Evolutionary conservation across 2,113 vertebrate species (phyloP).

Genomic region (Mirounga angustirostris): DNA sequence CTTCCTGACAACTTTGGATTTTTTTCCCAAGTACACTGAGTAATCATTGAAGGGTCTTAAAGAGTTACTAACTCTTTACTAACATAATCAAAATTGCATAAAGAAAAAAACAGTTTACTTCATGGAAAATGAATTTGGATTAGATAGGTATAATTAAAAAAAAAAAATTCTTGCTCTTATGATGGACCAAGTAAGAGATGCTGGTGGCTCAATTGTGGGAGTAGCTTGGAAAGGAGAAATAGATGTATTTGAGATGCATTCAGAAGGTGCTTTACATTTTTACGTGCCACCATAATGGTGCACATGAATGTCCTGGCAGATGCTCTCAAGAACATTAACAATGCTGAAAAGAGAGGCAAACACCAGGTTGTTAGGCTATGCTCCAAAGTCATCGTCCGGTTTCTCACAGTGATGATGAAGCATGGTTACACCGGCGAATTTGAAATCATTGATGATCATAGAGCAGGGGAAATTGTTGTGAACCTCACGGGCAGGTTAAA

Average conservation of each 20-base stretch:
- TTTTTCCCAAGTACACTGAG: not conserved
- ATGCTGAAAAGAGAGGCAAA: not conserved
- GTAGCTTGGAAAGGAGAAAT: not conserved
- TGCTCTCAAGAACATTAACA: not conserved
- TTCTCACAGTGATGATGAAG: not conserved
- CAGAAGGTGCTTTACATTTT: not conserved
- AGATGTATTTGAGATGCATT: not conserved
- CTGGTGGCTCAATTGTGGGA: not conserved
- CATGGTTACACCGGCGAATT: not conserved
- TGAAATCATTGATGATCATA: not conserved
- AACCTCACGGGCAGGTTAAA: not conserved
- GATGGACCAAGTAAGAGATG: not conserved
- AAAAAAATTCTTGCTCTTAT: not conserved
- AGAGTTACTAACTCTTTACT: not conserved
- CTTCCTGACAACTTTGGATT: conserved; percentile 41
- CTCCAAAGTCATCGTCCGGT: not conserved
- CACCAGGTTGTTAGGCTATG: not conserved
- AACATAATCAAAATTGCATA: not conserved
- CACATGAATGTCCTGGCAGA: not conserved
- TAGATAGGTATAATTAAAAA: not conserved
- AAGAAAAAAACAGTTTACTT: not conserved
- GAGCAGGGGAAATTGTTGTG: not conserved
- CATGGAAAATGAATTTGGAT: not conserved
- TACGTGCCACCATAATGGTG: not conserved
- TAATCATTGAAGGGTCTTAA: not conserved